These are phyloP conservation scores for Bos javanicus DNA, from an alignment of 2,113 vertebrate genomes.

Conservation along the genomic window DNA sequence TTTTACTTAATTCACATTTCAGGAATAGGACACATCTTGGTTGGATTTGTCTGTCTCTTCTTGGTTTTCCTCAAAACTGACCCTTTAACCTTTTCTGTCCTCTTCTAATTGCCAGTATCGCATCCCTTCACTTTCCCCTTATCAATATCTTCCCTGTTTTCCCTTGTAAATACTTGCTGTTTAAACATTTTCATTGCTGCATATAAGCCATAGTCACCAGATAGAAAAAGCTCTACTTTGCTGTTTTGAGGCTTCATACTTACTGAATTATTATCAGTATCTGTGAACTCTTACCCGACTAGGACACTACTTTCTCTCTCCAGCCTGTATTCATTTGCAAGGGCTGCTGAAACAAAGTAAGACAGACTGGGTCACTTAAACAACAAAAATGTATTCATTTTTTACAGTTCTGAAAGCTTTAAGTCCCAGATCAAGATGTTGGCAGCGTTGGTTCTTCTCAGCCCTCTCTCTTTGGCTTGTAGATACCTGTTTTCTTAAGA, in stretches of 20 bases:
- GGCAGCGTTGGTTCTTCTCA: neutral
- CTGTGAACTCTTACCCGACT: neutral
- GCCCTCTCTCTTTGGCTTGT: neutral
- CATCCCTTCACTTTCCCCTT: neutral
- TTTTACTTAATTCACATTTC: slow-evolving; percentile 17
- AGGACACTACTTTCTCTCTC: neutral
- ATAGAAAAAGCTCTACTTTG: neutral
- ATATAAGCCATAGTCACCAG: neutral
- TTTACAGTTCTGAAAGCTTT: neutral
- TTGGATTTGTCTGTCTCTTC: neutral
- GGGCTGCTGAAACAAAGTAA: neutral
- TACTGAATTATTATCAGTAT: neutral
- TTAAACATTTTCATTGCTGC: neutral
- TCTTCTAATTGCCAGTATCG: neutral
- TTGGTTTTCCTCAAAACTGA: slow-evolving; percentile 3
- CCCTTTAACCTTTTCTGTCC: neutral
- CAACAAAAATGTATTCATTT: neutral
- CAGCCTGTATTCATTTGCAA: neutral
- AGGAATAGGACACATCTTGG: neutral
- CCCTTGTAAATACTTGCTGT: neutral
- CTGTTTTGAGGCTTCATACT: neutral
- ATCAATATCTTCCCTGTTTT: neutral
- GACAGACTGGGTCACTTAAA: neutral
- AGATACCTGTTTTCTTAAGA: neutral
- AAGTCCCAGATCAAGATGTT: neutral